These are phyloP conservation scores for Mechanitis messenoides DNA, from an alignment of 2,888 invertebrate genomes.

Conservation along the genomic window DNA sequence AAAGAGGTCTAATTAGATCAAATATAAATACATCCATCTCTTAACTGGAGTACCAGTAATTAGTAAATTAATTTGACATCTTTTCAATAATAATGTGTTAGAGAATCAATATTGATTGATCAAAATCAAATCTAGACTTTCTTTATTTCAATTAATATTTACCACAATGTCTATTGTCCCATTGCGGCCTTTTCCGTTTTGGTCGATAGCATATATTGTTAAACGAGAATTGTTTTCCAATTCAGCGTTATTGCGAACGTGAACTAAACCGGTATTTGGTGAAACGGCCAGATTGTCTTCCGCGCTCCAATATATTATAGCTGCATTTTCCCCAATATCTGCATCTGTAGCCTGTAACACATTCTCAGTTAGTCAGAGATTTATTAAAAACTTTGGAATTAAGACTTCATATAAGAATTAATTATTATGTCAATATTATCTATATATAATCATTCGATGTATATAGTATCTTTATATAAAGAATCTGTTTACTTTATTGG, in stretches of 20 bases:
- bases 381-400: no score
- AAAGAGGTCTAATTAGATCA: neutral
- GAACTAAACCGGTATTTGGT: slow-evolving; percentile 75
- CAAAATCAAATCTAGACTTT: neutral
- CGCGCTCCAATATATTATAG: slow-evolving; percentile 52
- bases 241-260: slow-evolving; percentile 56
- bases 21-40: no score
- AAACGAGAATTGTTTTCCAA: slow-evolving; percentile 51
- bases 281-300: slow-evolving; percentile 72
- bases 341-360: slow-evolving; percentile 73
- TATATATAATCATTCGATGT: no score
- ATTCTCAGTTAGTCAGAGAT: neutral
- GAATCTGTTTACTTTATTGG: no score
- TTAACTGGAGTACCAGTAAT: no score
- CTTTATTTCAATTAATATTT: slow-evolving; percentile 31
- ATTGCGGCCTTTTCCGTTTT: slow-evolving; percentile 54
- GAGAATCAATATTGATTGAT: neutral
- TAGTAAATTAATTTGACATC: no score
- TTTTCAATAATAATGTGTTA: no score
- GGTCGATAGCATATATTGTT: slow-evolving; percentile 60
- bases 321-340: slow-evolving; percentile 75
- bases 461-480: no score
- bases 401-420: no score
- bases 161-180: slow-evolving; percentile 58
- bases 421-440: no score